Conservation (phyloP, 2,797 vertebrate genomes). For the Leucoraja ocellata region DNA sequence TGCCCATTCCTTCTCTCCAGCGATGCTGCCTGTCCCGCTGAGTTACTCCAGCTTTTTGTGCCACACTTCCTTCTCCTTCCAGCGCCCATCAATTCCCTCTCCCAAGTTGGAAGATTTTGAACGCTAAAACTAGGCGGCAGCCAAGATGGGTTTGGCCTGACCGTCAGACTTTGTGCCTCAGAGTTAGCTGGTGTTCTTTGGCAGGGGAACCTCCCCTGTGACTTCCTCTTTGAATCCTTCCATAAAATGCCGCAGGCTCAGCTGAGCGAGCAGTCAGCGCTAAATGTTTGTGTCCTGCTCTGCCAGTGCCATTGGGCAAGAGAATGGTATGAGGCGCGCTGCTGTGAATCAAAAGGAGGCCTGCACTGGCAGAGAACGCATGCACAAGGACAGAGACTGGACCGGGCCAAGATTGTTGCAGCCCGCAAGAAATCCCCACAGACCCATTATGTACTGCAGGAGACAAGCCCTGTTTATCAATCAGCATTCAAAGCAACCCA, state of each 20-base stretch:
- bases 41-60: no score
- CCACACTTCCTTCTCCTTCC: neutral
- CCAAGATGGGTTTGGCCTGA: neutral
- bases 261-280: neutral
- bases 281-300: neutral
- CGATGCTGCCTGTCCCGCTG: no score
- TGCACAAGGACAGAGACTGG: neutral
- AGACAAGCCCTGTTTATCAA: constrained; percentile 13
- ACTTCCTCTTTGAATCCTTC: neutral
- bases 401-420: neutral
- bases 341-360: neutral
- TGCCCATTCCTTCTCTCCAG: no score
- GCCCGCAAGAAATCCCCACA: constrained; percentile 12
- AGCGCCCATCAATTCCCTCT: neutral
- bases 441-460: neutral
- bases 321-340: neutral
- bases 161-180: no score
- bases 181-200: neutral
- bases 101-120: neutral
- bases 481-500: constrained; percentile 5
- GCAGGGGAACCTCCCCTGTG: neutral
- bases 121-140: neutral
- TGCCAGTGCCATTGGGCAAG: neutral
- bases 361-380: neutral
- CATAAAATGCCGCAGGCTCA: no score